Base-by-base conservation (phyloP, 1,140 invertebrate species). In the Apis dorsata region DNA sequence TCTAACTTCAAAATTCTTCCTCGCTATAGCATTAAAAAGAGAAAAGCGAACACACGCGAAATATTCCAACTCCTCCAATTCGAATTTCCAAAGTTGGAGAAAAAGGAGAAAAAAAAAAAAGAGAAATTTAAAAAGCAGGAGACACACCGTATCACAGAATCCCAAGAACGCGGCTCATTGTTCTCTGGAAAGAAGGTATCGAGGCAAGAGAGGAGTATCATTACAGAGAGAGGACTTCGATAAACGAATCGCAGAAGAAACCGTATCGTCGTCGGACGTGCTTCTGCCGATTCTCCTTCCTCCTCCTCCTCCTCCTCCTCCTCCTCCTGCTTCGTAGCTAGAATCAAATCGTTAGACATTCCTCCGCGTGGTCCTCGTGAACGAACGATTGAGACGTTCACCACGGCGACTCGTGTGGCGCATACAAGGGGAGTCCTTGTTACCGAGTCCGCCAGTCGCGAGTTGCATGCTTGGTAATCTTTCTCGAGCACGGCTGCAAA, bases 371-470 rank as follows among this genome's bases (percentile, higher is more conserved):
- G 79, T 85, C 68, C 79, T 85, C 79, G 83, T 80, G 76, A 84
- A 89, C 80, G 85, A 70, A 69, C 86, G 87, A 89, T 89, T 88
- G 87, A 88, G 85, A 89, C 81, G 83, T 89, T 83, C 53, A 60
- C 71, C 74, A 53, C 49, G 68, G 68, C 73, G 75, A 84, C 85
- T 81, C 78, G 85, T 63, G 79, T 74, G 76, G 80, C 79, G 87
- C 81, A 83, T 76, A 89, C 86, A 90, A 89, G 86, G 81, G 79
- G 57, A 63, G 55, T 79, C 83, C 81, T 90, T 90, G 84, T 89
- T 89, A 85, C 79, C 63, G 78, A 81, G 87, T 86, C 34, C 79
- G 51, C 72, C 81, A 76, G 76, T 86, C 76, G 68, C 83, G 78
- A 79, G 70, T 81, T 78, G 83, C 82, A 79, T 72, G 79, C 75